A percentile compares a stretch with the other conserved stretches of the same genome.
These are phyloP conservation scores for Amphiprion clarkii DNA, from an alignment of 2,797 vertebrate genomes.

Conservation along the genomic window DNA sequence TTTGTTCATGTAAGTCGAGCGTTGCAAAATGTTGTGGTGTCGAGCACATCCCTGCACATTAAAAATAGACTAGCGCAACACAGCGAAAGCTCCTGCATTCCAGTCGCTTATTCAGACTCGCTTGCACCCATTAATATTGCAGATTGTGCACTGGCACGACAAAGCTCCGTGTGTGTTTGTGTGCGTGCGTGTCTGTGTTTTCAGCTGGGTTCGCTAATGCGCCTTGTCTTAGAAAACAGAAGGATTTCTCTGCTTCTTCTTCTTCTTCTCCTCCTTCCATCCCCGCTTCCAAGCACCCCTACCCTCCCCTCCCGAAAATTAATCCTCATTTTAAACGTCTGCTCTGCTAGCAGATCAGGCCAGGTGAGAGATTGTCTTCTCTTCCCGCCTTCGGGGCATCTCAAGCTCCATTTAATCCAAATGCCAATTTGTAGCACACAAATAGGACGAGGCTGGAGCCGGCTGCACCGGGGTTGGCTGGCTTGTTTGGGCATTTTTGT, in stretches of 20 bases:
- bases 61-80: conserved; percentile 84
- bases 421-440: conserved; percentile 97
- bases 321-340: conserved; percentile 90
- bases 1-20: conserved; percentile 76
- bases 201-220: conserved; percentile 56
- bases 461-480: conserved; percentile 80
- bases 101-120: conserved; percentile 83
- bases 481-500: conserved; percentile 82
- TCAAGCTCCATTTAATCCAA: conserved; percentile 96
- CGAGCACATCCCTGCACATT: conserved; percentile 81
- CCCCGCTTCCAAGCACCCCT: background rate
- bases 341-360: conserved; percentile 79
- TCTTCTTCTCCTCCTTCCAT: conserved; percentile 13
- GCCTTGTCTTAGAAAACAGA: conserved; percentile 52
- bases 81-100: conserved; percentile 73
- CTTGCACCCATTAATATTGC: conserved; percentile 86
- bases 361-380: conserved; percentile 83
- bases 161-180: conserved; percentile 49
- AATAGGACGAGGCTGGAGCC: conserved; percentile 85
- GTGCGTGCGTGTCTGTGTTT: conserved; percentile 14
- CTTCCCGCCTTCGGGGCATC: conserved; percentile 83
- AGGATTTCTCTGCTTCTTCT: conserved; percentile 42
- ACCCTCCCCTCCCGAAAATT: conserved; percentile 60
- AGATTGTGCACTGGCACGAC: conserved; percentile 69
- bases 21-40: conserved; percentile 80